These are phyloP conservation scores for Pteronotus mesoamericanus DNA, from an alignment of 2,797 vertebrate genomes.

Conservation along the genomic window DNA sequence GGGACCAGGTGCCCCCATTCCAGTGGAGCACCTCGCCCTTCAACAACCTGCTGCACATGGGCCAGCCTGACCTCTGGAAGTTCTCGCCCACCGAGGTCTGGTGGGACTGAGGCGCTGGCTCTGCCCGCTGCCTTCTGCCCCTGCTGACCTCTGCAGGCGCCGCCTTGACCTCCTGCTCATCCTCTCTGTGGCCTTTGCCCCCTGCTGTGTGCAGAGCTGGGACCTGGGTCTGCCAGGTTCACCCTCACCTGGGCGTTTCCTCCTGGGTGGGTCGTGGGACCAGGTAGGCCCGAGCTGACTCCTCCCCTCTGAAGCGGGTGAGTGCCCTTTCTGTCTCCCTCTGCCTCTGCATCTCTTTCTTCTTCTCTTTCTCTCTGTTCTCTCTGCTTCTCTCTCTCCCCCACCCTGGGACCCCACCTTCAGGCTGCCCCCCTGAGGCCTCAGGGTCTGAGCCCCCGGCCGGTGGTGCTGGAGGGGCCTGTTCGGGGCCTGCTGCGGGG, in stretches of 20 bases:
- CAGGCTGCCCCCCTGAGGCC: accelerated
- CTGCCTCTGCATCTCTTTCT: not conserved
- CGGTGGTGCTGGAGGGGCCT: not conserved
- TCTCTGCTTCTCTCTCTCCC: not conserved
- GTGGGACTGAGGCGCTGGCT: conserved; percentile 83
- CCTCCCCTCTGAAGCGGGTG: accelerated
- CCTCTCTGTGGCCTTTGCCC: not conserved
- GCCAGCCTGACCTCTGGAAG: conserved; percentile 93
- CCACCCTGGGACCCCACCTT: not conserved
- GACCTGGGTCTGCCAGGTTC: not conserved
- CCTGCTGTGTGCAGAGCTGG: not conserved
- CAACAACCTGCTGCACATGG: conserved; percentile 87
- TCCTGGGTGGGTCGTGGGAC: not conserved
- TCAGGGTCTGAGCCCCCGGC: not conserved
- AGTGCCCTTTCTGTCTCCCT: accelerated
- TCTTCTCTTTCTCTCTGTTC: not conserved
- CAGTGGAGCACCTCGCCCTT: conserved; percentile 94
- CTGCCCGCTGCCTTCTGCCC: not conserved
- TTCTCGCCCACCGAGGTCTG: conserved; percentile 87
- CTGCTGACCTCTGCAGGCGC: not conserved
- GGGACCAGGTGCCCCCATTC: conserved; percentile 92
- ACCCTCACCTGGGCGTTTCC: not conserved
- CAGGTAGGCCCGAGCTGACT: not conserved
- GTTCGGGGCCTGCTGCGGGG: not conserved
- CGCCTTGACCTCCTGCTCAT: not conserved